phyloP scores from a whole-genome alignment of 2,888 invertebrate species.

The Asteroscopus sphinx region DNA sequence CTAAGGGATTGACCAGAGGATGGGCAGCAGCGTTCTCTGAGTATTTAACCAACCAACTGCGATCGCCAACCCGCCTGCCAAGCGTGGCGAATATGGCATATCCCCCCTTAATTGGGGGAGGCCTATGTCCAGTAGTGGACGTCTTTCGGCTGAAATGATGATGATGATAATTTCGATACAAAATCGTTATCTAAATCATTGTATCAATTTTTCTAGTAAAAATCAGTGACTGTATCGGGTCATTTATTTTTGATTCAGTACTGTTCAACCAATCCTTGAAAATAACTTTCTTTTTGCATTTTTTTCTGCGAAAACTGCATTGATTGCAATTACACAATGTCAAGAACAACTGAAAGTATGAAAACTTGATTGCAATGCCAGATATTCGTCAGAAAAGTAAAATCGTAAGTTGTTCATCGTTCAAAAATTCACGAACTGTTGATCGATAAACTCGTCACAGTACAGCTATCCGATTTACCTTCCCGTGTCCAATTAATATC shows the following conservation, averaged over 20 bases:
- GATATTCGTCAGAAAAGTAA: conserved; percentile 19
- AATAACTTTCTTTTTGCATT: conserved; percentile 14
- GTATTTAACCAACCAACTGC: too few relatives aligned
- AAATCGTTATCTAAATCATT: conserved; percentile 4
- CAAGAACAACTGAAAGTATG: background rate
- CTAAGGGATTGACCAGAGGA: too few relatives aligned
- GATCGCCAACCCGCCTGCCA: too few relatives aligned
- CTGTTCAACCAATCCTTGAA: background rate
- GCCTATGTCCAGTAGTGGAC: too few relatives aligned
- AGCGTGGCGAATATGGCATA: too few relatives aligned
- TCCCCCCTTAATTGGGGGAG: too few relatives aligned
- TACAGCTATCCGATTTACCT: conserved; percentile 24
- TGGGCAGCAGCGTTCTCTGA: too few relatives aligned
- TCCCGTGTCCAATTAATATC: conserved; percentile 59
- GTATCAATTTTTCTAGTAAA: conserved; percentile 3
- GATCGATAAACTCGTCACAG: conserved; percentile 31
- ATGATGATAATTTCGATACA: conserved; percentile 23
- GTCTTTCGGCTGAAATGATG: too few relatives aligned
- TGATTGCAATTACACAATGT: background rate
- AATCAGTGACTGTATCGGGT: background rate
- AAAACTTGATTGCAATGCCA: conserved; percentile 20
- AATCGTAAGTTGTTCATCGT: conserved; percentile 2
- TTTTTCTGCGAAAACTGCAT: background rate
- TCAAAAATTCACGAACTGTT: conserved; percentile 8
- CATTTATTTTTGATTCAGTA: background rate